Conservation (phyloP, 2,888 invertebrate genomes). For the Malacosoma neustria region DNA sequence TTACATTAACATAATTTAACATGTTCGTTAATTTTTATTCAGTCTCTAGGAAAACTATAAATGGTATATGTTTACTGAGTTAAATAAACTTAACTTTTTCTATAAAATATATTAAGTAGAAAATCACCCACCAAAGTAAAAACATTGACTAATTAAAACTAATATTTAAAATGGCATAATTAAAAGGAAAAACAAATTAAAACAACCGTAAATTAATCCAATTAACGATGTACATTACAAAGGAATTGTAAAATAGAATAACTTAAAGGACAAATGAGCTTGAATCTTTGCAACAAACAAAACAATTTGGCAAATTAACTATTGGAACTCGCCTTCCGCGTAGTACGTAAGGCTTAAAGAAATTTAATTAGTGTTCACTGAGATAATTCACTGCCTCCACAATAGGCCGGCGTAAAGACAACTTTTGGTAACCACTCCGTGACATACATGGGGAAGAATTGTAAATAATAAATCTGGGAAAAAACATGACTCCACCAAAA, state of each 20-base stretch:
- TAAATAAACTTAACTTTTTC: too few relatives aligned
- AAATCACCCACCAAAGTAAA: too few relatives aligned
- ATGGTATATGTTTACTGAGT: too few relatives aligned
- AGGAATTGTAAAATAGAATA: conserved; percentile 15
- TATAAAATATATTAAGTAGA: too few relatives aligned
- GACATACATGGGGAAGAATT: conserved; percentile 17
- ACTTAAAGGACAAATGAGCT: conserved; percentile 19
- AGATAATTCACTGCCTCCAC: conserved; percentile 56
- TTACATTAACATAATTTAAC: too few relatives aligned
- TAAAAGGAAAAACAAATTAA: too few relatives aligned
- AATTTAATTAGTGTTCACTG: conserved; percentile 62
- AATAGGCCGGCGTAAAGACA: conserved; percentile 47
- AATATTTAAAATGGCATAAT: too few relatives aligned
- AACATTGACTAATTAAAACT: too few relatives aligned
- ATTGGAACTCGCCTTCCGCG: conserved; percentile 36
- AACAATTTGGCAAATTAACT: conserved; percentile 42
- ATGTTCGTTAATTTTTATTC: too few relatives aligned
- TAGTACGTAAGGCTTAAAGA: conserved; percentile 51
- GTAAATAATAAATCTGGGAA: conserved; percentile 4
- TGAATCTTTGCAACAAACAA: conserved; percentile 36
- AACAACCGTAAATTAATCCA: not conserved
- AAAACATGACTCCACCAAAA: not conserved
- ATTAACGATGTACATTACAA: conserved; percentile 11
- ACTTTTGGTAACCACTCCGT: conserved; percentile 33
- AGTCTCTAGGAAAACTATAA: too few relatives aligned